Evolutionary conservation across 2,113 vertebrate species (phyloP).

Genomic region (Axis porcinus): DNA sequence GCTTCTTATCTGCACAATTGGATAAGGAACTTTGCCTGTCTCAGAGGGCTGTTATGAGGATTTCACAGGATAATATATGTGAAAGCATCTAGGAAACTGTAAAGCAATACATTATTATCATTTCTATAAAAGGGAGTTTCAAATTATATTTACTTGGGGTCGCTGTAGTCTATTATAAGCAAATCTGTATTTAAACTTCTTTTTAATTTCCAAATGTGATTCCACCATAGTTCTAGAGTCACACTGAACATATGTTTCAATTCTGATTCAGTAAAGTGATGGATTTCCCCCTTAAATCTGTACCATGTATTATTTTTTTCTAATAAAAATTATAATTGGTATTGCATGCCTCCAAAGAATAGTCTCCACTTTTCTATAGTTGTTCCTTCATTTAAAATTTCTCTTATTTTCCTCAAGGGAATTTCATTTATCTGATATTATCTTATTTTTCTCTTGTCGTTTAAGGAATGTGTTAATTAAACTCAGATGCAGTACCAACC

Average conservation of each 20-base stretch:
- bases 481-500: not conserved
- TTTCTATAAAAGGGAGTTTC: slow-evolving; percentile 6
- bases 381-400: slow-evolving; percentile 4
- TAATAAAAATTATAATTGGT: slow-evolving; percentile 22
- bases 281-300: not conserved
- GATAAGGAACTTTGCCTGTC: not conserved
- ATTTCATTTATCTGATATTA: slow-evolving; percentile 25
- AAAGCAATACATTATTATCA: not conserved
- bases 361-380: not conserved
- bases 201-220: slow-evolving; percentile 32
- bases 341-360: not conserved
- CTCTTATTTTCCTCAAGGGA: slow-evolving; percentile 22
- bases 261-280: slow-evolving; percentile 23
- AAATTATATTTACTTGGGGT: slow-evolving; percentile 35
- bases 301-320: not conserved
- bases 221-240: slow-evolving; percentile 32
- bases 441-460: slow-evolving; percentile 27
- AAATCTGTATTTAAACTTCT: not conserved
- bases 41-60: not conserved
- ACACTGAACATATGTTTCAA: not conserved
- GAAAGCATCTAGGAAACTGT: not conserved
- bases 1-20: not conserved
- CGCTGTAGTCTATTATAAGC: not conserved
- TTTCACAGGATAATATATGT: not conserved
- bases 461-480: slow-evolving; percentile 51